A percentile compares a stretch with the other conserved stretches of the same genome.
phyloP scores from a whole-genome alignment of 1,140 invertebrate genomes.

The Euwallacea fornicatus region DNA sequence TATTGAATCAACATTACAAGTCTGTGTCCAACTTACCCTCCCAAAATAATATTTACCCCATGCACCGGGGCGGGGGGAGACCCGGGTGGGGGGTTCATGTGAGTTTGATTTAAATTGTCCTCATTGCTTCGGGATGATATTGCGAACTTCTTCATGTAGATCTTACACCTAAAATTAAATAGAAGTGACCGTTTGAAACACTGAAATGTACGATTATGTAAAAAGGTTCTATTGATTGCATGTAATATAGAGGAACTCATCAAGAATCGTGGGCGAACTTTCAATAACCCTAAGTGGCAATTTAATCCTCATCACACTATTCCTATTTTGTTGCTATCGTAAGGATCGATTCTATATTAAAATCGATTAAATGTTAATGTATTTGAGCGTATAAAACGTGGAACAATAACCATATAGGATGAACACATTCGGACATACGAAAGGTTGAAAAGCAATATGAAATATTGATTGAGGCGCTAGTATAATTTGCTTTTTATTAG shows the following conservation, averaged over 20 bases:
- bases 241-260: no score
- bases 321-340: background rate
- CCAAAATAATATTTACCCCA: conserved; percentile 64
- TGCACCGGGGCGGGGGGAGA: conserved; percentile 55
- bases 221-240: no score
- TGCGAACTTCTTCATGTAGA: conserved; percentile 54
- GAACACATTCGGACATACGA: no score
- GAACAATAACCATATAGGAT: no score
- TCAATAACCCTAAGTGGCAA: no score
- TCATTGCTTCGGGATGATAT: conserved; percentile 50
- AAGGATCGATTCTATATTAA: background rate
- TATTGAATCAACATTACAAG: background rate
- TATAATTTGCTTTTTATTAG: no score
- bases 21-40: conserved; percentile 57
- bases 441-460: no score
- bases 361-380: background rate
- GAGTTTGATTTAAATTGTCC: conserved; percentile 48
- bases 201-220: no score
- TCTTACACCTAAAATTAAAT: conserved; percentile 46
- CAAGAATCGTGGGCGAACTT: no score
- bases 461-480: no score
- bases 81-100: conserved; percentile 51
- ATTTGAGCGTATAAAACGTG: no score
- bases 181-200: no score
- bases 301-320: background rate